Base-by-base conservation (phyloP, 2,113 vertebrate genomes). In the Cephalopholis sonnerati region DNA sequence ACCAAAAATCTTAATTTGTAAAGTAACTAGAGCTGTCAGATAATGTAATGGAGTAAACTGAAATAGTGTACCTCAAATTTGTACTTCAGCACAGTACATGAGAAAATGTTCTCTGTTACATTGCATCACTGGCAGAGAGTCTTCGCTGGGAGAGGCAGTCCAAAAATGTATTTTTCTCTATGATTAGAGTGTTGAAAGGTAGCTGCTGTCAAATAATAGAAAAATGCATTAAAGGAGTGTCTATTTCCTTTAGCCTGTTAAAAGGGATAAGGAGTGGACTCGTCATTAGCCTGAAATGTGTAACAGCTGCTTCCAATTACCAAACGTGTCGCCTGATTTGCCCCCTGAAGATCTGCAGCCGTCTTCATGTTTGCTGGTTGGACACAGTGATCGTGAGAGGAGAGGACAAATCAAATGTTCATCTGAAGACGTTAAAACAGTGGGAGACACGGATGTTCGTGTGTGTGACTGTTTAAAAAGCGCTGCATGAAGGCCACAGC, bases 301-400 rank as follows among this genome's bases (percentile, higher is more conserved):
- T 15, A 82, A 55, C 72, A 69, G 48, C 64, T 68, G 54, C 20
- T 11, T 29, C 51, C 32, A 61, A 22, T 59, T n/a, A 32, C 20
- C 16, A 3, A 0, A 48, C 5, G 16, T 3, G 0, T 17, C 27
- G 7, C 18, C 36, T 29, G 5, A 41, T 17, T n/a, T 62, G 5
- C 27, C 10, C 1, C 18, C 29, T 39, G 13, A 51, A 36, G 18
- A 53, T 15, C 58, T 11, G 36, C 57, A 1, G 67, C 27, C 25
- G 27, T 13, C 9, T 41, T 15, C 66, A 11, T 51, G 24, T 48
- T 39, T 15, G 2, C 20, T 61, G 13, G 32, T 3, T 13, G 53
- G 15, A 20, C 5, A 9, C 20, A 1, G 57, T 1, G 65, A 46
- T 50, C 39, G 20, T 3, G 2, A 65, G 5, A n/a, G 5, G 29